Evolutionary conservation across 1,140 invertebrate genomes (phyloP), one percentile per base, ranked within the genome.

Genomic region (Drosophila teissieri): DNA sequence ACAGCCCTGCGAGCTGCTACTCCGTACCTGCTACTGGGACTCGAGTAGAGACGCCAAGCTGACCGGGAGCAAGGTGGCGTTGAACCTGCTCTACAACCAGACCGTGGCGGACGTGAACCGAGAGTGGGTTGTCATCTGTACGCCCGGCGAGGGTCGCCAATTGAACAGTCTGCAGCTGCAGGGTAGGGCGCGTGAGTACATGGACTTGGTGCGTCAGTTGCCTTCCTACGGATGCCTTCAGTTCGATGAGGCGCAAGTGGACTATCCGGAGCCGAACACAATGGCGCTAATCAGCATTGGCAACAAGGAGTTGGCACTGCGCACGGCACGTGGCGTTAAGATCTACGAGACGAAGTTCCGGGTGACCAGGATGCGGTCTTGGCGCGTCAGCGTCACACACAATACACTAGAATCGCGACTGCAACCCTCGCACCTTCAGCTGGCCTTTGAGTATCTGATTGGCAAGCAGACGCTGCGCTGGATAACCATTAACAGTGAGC

Each of bases 391-490:
- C 22, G 97, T 96, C 0, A 93, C 96, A 65, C 96, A 96, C 78
- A 94, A 94, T 90, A 97, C 97, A 93, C 68, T 68, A 12, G 83
- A 91, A 61, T 79, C 90, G 12, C 60, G 80, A 4, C 81, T 80
- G 49, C 63, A 79, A 19, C 75, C 86, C 4, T 60, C 86, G 1
- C 88, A 91, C 39, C 58, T 90, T 12, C 90, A 99, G 92, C 92
- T 99, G 14, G 97, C 98, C 0, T 99, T 99, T 93, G 98, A 99
- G 93, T 99, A 99, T 94, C 94, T 99, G 14, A 95, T 98, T 92
- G 95, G 95, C n/a, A 98, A 96, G 93, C 97, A 98, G 88, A 96
- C 96, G 49, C 93, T 99, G 52, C 96, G 97, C 80, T 99, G 98
- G 98, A 96, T 99, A 31, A 98, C 96, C 11, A 94, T 99, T 61